Conservation (phyloP, 2,797 vertebrate genomes). For the Rhinella marina region DNA sequence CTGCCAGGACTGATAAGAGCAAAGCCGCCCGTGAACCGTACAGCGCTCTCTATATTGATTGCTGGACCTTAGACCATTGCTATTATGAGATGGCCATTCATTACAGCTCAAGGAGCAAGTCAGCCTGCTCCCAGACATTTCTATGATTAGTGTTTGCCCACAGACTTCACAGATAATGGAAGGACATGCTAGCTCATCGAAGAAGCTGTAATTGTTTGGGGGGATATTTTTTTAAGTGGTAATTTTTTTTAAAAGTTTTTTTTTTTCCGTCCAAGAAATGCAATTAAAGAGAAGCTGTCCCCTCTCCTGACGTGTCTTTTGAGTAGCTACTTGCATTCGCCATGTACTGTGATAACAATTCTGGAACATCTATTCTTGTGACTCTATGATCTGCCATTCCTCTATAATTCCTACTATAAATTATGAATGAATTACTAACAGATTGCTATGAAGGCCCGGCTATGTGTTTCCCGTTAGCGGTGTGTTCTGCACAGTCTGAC, state of each 20-base stretch:
- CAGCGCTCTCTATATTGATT: constrained; percentile 69
- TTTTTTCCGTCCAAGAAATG: neutral
- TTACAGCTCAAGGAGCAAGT: constrained; percentile 67
- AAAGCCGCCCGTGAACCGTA: constrained; percentile 62
- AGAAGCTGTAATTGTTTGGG: constrained; percentile 53
- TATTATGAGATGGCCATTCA: constrained; percentile 68
- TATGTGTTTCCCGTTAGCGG: no score
- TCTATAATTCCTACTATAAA: no score
- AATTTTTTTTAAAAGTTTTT: neutral
- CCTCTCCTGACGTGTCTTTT: no score
- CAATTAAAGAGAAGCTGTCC: no score
- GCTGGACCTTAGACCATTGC: constrained; percentile 66
- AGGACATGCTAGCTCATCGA: constrained; percentile 57
- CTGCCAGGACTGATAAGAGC: constrained; percentile 71
- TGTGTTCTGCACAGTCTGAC: no score
- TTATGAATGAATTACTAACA: no score
- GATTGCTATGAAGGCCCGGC: no score
- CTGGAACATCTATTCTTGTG: no score
- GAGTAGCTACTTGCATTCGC: no score
- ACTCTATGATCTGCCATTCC: no score
- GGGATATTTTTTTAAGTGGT: neutral
- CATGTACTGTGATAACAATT: no score
- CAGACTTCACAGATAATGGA: constrained; percentile 63
- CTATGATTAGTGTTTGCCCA: constrained; percentile 61
- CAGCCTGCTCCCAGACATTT: constrained; percentile 51